Percentiles rank a stretch among this genome's conserved stretches.
These are phyloP conservation scores for Microtus ochrogaster DNA, from an alignment of 2,113 vertebrate species.

Conservation along the genomic window DNA sequence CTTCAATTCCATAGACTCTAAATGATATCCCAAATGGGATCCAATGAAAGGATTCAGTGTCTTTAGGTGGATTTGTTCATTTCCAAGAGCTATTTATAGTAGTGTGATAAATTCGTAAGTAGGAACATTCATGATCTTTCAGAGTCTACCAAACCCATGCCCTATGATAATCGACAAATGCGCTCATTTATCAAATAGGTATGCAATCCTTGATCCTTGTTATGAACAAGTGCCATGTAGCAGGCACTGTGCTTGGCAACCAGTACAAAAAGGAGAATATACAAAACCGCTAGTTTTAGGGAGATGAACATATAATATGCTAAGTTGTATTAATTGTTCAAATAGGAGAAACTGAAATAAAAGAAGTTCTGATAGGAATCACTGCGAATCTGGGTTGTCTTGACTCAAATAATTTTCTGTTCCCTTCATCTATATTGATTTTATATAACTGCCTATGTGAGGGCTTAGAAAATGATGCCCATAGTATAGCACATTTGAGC, in stretches of 20 bases:
- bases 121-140: background rate
- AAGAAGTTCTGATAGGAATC: background rate
- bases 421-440: background rate
- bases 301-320: background rate
- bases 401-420: background rate
- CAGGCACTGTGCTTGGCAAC: background rate
- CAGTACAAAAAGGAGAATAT: constrained; percentile 8
- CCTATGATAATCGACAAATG: background rate
- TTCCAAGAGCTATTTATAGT: background rate
- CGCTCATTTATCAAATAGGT: background rate
- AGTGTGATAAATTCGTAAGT: background rate
- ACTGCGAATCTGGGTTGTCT: background rate
- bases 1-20: background rate
- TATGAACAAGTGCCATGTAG: background rate
- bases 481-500: background rate
- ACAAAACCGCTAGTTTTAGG: background rate
- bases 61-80: constrained; percentile 17
- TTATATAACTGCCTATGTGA: background rate
- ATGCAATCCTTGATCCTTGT: background rate
- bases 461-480: background rate
- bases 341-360: constrained; percentile 20
- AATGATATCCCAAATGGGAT: background rate
- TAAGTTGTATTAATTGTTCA: background rate
- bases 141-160: background rate
- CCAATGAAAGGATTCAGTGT: background rate